Evolutionary conservation across 2,113 vertebrate genomes (phyloP), one percentile per base, ranked within the genome.

Genomic region (Perognathus longimembris): DNA sequence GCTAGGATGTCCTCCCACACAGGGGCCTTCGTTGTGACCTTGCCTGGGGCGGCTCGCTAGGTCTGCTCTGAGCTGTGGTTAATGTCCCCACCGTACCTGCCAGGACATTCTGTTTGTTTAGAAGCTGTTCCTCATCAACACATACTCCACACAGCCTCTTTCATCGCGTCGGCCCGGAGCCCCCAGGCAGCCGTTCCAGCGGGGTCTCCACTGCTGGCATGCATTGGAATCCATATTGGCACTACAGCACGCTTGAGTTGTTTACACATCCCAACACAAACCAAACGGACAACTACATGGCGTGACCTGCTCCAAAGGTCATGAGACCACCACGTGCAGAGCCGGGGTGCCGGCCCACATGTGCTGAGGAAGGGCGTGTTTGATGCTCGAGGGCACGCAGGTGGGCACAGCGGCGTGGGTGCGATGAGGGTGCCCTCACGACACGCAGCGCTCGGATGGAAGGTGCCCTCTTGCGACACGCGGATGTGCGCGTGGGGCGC

Each of bases 401-500:
- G 88, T 89, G 90, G 95, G 38, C n/a, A 78, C 80, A 40, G 78
- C 5, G 7, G 22, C 3, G 69, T 84, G 84, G 79, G 1, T 1
- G 83, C 6, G 81, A 75, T 45, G 45, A 11, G 45, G 45, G 45
- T 11, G 45, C 12, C 12, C 45, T 45, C 45, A 45, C 12, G 45
- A 45, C 45, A 11, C 45, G 12, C 45, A 45, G 45, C 12, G 45
- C 45, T 45, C 9, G 45, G 45, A n/a, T 32, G 50, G 94, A 91
- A 91, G 82, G 20, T 0, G 22, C 0, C 0, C 74, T 36, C 0
- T 21, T 4, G 89, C 7, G n/a, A 12, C 45, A 50, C 54, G 15
- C 10, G 38, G 50, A 10, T 0, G 0, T 0, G 73, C 0, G 57
- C 0, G 0, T 0, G 1, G 88, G 22, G 61, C 82, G 1, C 0